Conservation (phyloP, 35 echinoderm and acorn worm species). For the Antedon bifida region DNA sequence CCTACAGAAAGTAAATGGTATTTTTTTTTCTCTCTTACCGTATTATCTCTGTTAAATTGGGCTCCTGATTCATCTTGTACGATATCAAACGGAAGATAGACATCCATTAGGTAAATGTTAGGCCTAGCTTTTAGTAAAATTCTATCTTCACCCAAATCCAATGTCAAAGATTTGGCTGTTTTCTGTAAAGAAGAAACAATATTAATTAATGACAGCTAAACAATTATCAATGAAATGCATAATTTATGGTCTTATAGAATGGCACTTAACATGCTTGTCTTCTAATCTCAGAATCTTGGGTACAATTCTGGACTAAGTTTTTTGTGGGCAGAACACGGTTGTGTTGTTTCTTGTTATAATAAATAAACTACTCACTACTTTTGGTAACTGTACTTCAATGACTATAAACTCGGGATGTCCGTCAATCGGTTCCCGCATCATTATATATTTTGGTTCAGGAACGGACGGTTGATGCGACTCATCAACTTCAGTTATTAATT, state of each 20-base stretch:
- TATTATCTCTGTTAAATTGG: conserved; percentile 92
- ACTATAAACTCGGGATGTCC: conserved; percentile 95
- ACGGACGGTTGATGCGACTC: background rate
- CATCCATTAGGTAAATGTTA: conserved; percentile 52
- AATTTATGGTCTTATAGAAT: background rate
- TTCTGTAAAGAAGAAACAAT: conserved; percentile 39
- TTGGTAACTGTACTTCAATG: conserved; percentile 68
- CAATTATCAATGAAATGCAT: background rate
- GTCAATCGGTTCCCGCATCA: conserved; percentile 66
- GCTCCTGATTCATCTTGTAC: conserved; percentile 73
- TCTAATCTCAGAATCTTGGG: no score
- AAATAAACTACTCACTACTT: conserved; percentile 54
- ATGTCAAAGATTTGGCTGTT: conserved; percentile 48
- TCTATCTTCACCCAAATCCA: conserved; percentile 83
- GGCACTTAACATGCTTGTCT: no score
- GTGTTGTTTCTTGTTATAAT: no score
- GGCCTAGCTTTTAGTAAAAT: conserved; percentile 83
- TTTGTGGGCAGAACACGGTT: no score
- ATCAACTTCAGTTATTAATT: conserved; percentile 1
- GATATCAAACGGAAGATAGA: conserved; percentile 76
- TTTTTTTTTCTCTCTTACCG: conserved; percentile 27
- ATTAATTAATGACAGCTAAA: background rate
- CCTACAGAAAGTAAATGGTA: no score
- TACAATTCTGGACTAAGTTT: no score
- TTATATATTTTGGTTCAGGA: conserved; percentile 62